Evolutionary conservation across 1,140 invertebrate species (phyloP).

Genomic region (Drosophila kepulauana): DNA sequence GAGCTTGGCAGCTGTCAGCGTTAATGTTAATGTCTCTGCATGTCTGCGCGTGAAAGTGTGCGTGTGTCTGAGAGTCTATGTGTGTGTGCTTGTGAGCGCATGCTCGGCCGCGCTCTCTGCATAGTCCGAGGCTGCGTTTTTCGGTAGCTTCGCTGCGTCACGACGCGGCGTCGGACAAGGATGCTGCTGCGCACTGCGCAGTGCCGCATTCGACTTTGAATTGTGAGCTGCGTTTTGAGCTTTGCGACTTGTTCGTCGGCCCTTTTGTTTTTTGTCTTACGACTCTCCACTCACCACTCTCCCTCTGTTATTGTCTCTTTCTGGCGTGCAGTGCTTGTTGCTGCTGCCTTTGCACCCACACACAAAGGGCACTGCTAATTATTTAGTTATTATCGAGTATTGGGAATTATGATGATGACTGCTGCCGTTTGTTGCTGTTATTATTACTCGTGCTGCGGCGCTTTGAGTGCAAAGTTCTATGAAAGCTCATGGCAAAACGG

Average conservation of each 20-base stretch:
- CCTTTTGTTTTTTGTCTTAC: constrained; percentile 31
- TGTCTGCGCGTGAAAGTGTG: constrained; percentile 13
- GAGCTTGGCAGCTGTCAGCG: constrained; percentile 28
- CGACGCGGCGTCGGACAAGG: constrained; percentile 50
- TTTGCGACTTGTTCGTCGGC: constrained; percentile 23
- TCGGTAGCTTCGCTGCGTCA: too few relatives aligned
- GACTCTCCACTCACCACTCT: not conserved
- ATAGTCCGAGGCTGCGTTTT: constrained; percentile 5
- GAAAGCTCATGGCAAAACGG: constrained; percentile 35
- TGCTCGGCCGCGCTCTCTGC: constrained; percentile 27
- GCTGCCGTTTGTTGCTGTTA: not conserved
- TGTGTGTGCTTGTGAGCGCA: constrained; percentile 20
- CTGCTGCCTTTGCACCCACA: constrained; percentile 69
- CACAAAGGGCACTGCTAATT: constrained; percentile 46
- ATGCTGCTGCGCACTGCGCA: constrained; percentile 37
- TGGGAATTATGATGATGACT: constrained; percentile 7
- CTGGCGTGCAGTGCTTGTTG: not conserved
- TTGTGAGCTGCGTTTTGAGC: constrained; percentile 23
- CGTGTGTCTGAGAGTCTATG: not conserved
- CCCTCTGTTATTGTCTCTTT: not conserved
- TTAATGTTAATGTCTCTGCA: constrained; percentile 2
- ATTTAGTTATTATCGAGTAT: constrained; percentile 42
- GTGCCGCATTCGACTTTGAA: constrained; percentile 33
- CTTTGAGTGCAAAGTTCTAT: constrained; percentile 61
- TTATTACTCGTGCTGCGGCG: not conserved